These are phyloP conservation scores for Oreonectes daqikongensis DNA, from an alignment of 2,797 vertebrate genomes.

Conservation along the genomic window DNA sequence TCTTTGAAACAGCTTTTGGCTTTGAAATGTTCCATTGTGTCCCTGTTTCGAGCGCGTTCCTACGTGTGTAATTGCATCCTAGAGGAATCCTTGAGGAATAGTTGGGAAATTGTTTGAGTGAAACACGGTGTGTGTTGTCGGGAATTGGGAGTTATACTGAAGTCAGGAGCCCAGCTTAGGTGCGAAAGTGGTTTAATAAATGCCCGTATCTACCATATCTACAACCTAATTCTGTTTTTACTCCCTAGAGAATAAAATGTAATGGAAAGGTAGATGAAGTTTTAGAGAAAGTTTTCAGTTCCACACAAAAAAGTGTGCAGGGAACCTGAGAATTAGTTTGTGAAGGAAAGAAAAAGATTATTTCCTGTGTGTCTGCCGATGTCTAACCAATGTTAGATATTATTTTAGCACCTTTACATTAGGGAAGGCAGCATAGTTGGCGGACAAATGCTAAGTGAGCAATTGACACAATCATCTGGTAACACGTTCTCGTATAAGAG, in stretches of 20 bases:
- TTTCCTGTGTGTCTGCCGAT: no score
- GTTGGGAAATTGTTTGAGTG: conserved; percentile 44
- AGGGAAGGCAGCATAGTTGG: not conserved
- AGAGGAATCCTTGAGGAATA: conserved; percentile 47
- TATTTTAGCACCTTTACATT: not conserved
- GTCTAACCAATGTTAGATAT: conserved; percentile 20
- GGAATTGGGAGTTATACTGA: conserved; percentile 43
- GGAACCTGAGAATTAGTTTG: conserved; percentile 13
- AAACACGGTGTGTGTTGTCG: conserved; percentile 34
- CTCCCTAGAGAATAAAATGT: conserved; percentile 23
- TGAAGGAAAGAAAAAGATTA: not conserved
- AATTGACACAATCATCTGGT: conserved; percentile 2
- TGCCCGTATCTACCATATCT: conserved; percentile 9
- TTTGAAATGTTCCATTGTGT: conserved; percentile 53
- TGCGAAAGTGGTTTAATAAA: conserved; percentile 40
- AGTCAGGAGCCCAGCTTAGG: conserved; percentile 24
- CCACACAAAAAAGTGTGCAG: not conserved
- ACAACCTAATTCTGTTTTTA: conserved; percentile 27
- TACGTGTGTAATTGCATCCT: conserved; percentile 28
- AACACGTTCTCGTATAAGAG: not conserved
- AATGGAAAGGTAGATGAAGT: conserved; percentile 23
- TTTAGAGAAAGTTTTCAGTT: conserved; percentile 26
- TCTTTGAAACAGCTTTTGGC: conserved; percentile 41
- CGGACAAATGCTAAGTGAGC: not conserved
- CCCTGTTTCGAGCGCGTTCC: conserved; percentile 22